Evolutionary conservation across 2,113 vertebrate genomes (phyloP).

Genomic region (Anhinga rufa): DNA sequence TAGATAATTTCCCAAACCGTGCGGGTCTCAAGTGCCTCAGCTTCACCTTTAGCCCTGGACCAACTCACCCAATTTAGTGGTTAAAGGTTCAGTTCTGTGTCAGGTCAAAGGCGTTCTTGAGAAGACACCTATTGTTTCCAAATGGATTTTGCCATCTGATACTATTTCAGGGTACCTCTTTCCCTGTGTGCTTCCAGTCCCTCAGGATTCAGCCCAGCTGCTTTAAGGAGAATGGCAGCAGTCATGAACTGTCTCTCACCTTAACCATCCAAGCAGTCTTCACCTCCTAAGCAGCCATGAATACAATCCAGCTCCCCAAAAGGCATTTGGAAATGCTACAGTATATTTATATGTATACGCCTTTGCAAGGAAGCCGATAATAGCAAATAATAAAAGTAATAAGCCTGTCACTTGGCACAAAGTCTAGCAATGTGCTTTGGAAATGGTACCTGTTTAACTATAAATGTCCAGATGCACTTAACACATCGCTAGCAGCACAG

Average conservation of each 20-base stretch:
- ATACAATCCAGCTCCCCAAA: neutral
- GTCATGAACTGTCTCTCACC: neutral
- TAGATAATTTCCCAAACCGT: conserved; percentile 73
- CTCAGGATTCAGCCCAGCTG: neutral
- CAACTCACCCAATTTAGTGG: conserved; percentile 59
- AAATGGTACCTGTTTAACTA: neutral
- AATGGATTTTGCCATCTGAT: neutral
- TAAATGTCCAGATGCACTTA: neutral
- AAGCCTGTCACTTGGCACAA: neutral
- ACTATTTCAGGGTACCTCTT: neutral
- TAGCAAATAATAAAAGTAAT: neutral
- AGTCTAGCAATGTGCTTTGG: neutral
- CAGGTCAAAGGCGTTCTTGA: conserved; percentile 54
- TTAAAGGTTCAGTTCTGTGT: conserved; percentile 71
- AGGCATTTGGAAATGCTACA: neutral
- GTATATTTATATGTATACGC: neutral
- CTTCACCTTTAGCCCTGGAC: conserved; percentile 75
- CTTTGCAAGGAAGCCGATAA: neutral
- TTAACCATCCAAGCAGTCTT: neutral
- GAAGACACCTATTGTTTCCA: conserved; percentile 37
- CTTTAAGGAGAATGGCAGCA: neutral
- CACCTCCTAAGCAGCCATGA: neutral
- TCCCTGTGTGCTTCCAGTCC: neutral
- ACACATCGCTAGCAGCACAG: neutral
- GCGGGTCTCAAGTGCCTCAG: conserved; percentile 30